These are phyloP conservation scores for Drosophila infuscata DNA, from an alignment of 2,888 invertebrate species.

Conservation along the genomic window DNA sequence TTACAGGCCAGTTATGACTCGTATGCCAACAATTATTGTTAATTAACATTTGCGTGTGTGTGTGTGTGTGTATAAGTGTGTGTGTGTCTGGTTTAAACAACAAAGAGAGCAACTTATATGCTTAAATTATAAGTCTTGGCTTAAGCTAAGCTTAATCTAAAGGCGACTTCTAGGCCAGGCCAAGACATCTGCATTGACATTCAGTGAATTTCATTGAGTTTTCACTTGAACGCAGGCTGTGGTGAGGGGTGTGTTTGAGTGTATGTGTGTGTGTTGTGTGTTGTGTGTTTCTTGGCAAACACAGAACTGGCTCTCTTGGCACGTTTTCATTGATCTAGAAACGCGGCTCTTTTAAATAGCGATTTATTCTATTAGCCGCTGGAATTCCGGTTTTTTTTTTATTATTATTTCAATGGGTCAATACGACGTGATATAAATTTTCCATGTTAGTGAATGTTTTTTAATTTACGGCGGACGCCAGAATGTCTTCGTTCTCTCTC, in stretches of 20 bases:
- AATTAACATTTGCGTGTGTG: constrained; percentile 71
- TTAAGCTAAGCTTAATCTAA: constrained; percentile 15
- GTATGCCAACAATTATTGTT: constrained; percentile 82
- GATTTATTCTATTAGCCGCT: constrained; percentile 26
- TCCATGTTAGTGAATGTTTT: constrained; percentile 43
- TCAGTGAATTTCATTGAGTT: constrained; percentile 38
- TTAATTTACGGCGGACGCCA: not conserved
- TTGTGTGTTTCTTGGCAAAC: constrained; percentile 5
- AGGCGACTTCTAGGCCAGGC: constrained; percentile 26
- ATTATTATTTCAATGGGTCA: constrained; percentile 52
- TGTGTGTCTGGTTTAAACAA: not conserved
- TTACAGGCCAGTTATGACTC: constrained; percentile 82
- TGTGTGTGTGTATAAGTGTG: constrained; percentile 5
- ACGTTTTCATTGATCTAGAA: constrained; percentile 67
- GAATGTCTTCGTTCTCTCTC: constrained; percentile 4
- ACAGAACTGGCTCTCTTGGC: constrained; percentile 42
- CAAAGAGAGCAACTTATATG: constrained; percentile 24
- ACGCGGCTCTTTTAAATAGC: constrained; percentile 23
- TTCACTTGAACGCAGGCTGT: constrained; percentile 13
- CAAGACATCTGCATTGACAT: constrained; percentile 38
- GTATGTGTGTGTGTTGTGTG: not conserved
- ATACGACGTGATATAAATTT: constrained; percentile 47
- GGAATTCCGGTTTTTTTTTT: constrained; percentile 41
- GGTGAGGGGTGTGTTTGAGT: not conserved
- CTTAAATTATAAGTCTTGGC: constrained; percentile 32